These are phyloP conservation scores for Syngnathoides biaculeatus DNA, from an alignment of 2,113 vertebrate genomes.

Conservation along the genomic window DNA sequence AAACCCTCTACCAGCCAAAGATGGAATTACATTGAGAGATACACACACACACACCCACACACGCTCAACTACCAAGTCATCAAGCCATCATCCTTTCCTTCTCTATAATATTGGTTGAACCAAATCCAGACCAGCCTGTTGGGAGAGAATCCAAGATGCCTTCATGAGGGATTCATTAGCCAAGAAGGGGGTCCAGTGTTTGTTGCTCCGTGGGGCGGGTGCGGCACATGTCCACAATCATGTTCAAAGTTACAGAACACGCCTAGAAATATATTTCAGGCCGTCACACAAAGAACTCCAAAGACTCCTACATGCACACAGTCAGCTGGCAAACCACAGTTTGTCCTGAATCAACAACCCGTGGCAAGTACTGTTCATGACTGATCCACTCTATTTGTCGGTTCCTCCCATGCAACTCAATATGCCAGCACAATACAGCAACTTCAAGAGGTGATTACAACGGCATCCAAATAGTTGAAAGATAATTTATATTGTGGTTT, in stretches of 20 bases:
- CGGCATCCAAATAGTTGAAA: too few species aligned
- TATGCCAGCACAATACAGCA: too few species aligned
- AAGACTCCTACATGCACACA: background rate
- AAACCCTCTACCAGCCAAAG: slow-evolving; percentile 41
- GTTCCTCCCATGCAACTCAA: too few species aligned
- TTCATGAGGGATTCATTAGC: slow-evolving; percentile 16
- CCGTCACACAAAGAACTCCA: background rate
- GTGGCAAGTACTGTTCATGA: background rate
- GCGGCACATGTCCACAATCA: background rate
- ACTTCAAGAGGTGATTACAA: too few species aligned
- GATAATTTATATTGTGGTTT: too few species aligned
- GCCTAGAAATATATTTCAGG: background rate
- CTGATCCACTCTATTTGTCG: background rate
- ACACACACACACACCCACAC: slow-evolving; percentile 22
- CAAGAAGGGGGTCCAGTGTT: background rate
- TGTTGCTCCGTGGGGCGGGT: background rate
- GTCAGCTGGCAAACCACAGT: background rate
- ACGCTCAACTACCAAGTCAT: slow-evolving; percentile 44
- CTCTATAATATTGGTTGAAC: slow-evolving; percentile 52
- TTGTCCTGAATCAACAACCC: background rate
- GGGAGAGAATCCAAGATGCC: slow-evolving; percentile 22
- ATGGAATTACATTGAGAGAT: slow-evolving; percentile 23
- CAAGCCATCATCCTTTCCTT: slow-evolving; percentile 39
- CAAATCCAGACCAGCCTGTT: slow-evolving; percentile 35
- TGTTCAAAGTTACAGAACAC: background rate